Evolutionary conservation across 2,797 vertebrate genomes (phyloP), one percentile per base, ranked within the genome.

Genomic region (Poeciliopsis turneri): DNA sequence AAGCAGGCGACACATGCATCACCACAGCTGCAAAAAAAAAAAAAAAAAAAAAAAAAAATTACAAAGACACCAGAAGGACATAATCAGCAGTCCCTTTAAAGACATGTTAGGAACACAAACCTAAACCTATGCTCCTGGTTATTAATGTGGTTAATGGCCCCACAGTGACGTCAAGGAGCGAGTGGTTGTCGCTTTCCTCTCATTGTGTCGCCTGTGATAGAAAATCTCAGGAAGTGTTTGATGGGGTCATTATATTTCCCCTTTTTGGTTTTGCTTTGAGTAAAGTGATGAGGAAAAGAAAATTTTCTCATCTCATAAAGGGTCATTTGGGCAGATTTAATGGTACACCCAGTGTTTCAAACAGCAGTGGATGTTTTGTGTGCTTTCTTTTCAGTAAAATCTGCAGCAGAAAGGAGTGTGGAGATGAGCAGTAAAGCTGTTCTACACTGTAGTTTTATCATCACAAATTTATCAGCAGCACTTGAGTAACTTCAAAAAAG

Each of bases 121-220:
- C 73, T 79, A 79, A 84, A 84, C 70, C 74, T 79, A 69, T 13
- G 74, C 72, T 82, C 59, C 68, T 77, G 81, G 68, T 90, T 89
- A 93, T 90, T 89, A 92, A 92, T 91, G 49, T 13, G 15, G 47
- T 51, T 79, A 88, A 90, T 78, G 80, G 53, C 75, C 76, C 82
- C 76, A n/a, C 16, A 47, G 74, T 88, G 86, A 89, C 82, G 80
- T 88, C 85, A 81, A 77, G 28, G 43, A 69, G 66, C 5, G 7
- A 49, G 45, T 49, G 47, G 75, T 73, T 36, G 5, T 66, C 83
- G 77, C 45, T 75, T 28, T 49, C 39, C 20, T 77, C 30, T 59
- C 15, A 23, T 13, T 25, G 57, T 41, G 47, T 25, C 41, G 53
- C 66, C 77, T 4, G 66, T 6, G 74, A 77, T 36, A 64, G 25